Evolutionary conservation across 2,797 vertebrate species (phyloP).

Genomic region (Trichosurus vulpecula): DNA sequence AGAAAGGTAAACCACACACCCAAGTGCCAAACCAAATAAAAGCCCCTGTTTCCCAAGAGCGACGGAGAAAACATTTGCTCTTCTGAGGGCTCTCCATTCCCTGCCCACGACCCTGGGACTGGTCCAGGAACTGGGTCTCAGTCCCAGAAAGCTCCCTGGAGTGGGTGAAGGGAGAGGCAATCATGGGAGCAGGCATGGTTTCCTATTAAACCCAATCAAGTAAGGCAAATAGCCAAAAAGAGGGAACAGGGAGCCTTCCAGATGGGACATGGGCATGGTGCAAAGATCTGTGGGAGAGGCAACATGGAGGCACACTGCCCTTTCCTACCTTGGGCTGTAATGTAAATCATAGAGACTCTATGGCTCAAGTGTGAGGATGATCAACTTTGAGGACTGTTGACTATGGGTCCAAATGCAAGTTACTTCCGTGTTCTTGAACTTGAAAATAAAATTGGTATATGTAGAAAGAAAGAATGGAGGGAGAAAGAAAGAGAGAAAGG

Average conservation of each 20-base stretch:
- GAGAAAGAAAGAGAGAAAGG: neutral
- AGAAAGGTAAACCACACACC: conserved; percentile 16
- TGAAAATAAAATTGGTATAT: neutral
- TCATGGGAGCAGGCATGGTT: neutral
- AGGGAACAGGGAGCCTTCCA: neutral
- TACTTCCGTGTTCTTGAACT: neutral
- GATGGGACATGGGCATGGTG: neutral
- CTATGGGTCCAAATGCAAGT: neutral
- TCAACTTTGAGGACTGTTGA: neutral
- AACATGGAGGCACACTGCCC: neutral
- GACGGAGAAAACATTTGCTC: neutral
- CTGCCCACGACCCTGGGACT: neutral
- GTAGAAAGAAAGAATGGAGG: neutral
- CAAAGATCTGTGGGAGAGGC: neutral
- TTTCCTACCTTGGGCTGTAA: neutral
- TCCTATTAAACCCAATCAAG: conserved; percentile 23
- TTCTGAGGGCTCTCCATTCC: neutral
- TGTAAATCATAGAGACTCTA: neutral
- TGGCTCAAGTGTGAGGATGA: neutral
- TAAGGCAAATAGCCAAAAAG: neutral
- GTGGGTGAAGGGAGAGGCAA: neutral
- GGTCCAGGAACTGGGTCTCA: neutral
- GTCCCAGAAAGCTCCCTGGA: neutral
- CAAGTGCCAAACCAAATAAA: conserved; percentile 20
- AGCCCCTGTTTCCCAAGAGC: neutral